Evolutionary conservation across 1,140 invertebrate species (phyloP).

Genomic region (Hirudo medicinalis): DNA sequence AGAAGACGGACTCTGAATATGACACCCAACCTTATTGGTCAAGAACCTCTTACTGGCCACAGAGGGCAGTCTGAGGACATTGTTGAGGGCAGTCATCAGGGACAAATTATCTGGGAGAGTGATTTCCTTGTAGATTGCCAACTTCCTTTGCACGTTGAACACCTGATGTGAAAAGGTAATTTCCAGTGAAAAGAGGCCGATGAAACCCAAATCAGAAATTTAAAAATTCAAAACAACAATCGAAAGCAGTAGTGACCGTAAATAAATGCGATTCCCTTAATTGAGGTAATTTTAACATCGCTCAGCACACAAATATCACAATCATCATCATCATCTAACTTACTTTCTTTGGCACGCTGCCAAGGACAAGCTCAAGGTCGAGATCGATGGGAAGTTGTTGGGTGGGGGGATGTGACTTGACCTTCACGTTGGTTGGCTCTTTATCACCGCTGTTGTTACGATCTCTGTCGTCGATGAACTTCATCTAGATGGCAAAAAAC

Average conservation of each 20-base stretch:
- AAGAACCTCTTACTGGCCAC: constrained; percentile 89
- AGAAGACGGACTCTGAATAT: neutral
- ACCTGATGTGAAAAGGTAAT: neutral
- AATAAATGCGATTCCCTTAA: neutral
- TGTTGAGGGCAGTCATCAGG: constrained; percentile 55
- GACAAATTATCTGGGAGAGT: constrained; percentile 30
- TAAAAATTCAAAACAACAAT: too few species aligned
- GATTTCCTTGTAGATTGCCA: constrained; percentile 24
- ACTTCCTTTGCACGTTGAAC: neutral
- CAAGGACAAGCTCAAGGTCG: constrained; percentile 74
- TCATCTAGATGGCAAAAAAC: constrained; percentile 1
- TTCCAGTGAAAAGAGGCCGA: neutral
- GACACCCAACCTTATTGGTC: constrained; percentile 59
- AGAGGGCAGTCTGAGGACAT: constrained; percentile 71
- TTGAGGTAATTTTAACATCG: neutral
- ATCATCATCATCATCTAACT: neutral
- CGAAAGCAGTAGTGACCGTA: too few species aligned
- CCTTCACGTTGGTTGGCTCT: constrained; percentile 31
- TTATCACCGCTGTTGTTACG: neutral
- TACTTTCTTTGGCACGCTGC: constrained; percentile 68
- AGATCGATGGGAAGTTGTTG: constrained; percentile 62
- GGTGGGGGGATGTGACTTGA: constrained; percentile 29
- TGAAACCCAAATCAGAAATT: too few species aligned
- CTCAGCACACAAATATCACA: neutral
- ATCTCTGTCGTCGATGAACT: constrained; percentile 15